Conservation (phyloP, 2,797 vertebrate species). For the Cyprinodon diabolis region DNA sequence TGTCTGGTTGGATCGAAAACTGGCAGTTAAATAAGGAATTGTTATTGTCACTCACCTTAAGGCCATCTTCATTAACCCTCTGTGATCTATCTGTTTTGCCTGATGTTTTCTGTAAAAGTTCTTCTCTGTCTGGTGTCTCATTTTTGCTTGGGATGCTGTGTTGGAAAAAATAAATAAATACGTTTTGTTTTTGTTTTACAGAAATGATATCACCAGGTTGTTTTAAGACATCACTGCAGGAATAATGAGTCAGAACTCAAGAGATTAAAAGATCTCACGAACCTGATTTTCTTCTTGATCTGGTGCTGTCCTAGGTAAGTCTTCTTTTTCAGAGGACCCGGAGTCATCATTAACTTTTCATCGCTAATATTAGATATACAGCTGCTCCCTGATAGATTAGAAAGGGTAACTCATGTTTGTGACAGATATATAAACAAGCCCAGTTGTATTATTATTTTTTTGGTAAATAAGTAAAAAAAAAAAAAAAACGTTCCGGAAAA, state of each 20-base stretch:
- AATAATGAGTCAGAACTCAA: background rate
- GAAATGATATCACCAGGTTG: background rate
- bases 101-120: constrained; percentile 21
- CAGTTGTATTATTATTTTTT: background rate
- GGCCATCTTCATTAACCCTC: background rate
- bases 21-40: background rate
- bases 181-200: background rate
- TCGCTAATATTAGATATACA: constrained; percentile 38
- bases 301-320: constrained; percentile 81
- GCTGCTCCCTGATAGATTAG: constrained; percentile 15
- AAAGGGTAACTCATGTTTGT: constrained; percentile 10
- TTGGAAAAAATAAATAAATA: background rate
- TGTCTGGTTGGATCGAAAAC: background rate
- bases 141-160: constrained; percentile 46
- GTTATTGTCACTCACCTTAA: constrained; percentile 49
- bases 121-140: constrained; percentile 50
- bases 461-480: background rate
- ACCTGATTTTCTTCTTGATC: constrained; percentile 76
- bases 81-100: constrained; percentile 33
- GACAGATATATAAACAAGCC: background rate
- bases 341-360: constrained; percentile 48
- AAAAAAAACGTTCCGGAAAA: background rate
- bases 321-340: constrained; percentile 67
- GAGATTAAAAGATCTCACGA: background rate
- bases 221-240: background rate